A percentile compares a stretch with the other conserved stretches of the same genome.
phyloP scores from a whole-genome alignment of 2,113 vertebrate genomes.

The Trichomycterus rosablanca region DNA sequence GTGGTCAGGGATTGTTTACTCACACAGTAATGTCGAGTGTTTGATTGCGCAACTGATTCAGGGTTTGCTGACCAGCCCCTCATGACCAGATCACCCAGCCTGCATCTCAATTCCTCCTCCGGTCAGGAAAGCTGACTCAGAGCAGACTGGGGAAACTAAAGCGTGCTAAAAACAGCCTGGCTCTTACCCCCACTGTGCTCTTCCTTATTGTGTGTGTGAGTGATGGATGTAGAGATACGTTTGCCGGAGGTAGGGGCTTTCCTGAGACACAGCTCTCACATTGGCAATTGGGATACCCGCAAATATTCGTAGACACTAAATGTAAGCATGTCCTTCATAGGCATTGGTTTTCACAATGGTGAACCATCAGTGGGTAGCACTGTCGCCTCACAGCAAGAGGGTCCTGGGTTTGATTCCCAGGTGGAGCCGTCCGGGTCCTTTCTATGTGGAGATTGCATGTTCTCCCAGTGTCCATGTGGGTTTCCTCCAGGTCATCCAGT shows the following conservation, averaged over 20 bases:
- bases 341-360: no score
- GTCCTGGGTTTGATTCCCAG: no score
- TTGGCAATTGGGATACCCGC: not conserved
- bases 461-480: no score
- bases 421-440: no score
- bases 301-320: not conserved
- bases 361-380: no score
- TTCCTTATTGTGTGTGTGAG: constrained; percentile 27
- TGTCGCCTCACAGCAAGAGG: no score
- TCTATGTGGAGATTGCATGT: no score
- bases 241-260: constrained; percentile 7
- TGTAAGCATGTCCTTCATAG: no score
- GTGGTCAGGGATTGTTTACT: not conserved
- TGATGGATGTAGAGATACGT: constrained; percentile 11
- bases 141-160: constrained; percentile 37
- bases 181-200: constrained; percentile 13
- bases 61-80: constrained; percentile 8
- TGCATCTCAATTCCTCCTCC: not conserved
- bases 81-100: constrained; percentile 1
- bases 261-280: constrained; percentile 1
- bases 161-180: constrained; percentile 40
- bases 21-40: not conserved
- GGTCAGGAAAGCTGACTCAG: constrained; percentile 43
- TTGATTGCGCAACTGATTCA: constrained; percentile 6
- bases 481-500: no score